A percentile compares a stretch with the other conserved stretches of the same genome.
phyloP scores from a whole-genome alignment of 2,113 vertebrate species.

The Pelvicachromis taeniatus region DNA sequence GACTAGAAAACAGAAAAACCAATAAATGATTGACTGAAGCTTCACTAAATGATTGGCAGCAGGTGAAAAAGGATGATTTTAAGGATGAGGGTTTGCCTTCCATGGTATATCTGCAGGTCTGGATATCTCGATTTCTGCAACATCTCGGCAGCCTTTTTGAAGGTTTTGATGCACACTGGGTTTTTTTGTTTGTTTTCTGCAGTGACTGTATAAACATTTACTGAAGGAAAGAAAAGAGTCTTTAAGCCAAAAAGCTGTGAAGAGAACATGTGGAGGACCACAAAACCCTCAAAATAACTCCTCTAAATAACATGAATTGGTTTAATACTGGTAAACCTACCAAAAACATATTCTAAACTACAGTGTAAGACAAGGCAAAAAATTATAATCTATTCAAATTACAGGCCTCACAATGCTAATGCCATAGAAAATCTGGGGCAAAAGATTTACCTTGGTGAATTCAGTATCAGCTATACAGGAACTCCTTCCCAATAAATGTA shows the following conservation, averaged over 20 bases:
- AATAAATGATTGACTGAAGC: conserved; percentile 6
- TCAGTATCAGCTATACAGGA: background rate
- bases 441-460: background rate
- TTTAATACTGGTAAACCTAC: background rate
- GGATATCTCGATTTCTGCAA: background rate
- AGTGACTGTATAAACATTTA: background rate
- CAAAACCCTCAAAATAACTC: background rate
- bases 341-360: background rate
- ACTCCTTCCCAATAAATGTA: background rate
- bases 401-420: background rate
- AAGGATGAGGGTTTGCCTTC: background rate
- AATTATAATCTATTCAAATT: background rate
- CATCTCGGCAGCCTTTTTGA: background rate
- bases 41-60: background rate
- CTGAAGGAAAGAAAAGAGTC: background rate
- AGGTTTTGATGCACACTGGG: background rate
- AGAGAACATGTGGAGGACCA: background rate
- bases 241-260: background rate
- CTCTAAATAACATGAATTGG: background rate
- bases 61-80: background rate
- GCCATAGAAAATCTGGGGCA: background rate
- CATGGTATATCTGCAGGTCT: background rate
- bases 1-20: background rate
- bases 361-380: background rate
- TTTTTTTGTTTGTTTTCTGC: background rate